phyloP scores from a whole-genome alignment of 2,888 invertebrate species.

The Quadriops clusia region DNA sequence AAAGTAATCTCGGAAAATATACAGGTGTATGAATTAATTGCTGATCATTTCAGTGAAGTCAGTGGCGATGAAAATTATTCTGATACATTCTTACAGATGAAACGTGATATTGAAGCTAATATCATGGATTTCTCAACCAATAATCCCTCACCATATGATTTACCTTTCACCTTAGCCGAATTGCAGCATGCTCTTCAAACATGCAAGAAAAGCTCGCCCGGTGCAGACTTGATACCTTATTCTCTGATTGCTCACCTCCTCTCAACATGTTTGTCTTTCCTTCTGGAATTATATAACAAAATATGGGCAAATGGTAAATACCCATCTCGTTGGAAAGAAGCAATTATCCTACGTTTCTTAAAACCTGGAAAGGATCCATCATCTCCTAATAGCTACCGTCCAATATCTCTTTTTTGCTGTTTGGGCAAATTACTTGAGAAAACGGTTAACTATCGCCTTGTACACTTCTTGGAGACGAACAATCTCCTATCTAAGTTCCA shows the following conservation, averaged over 20 bases:
- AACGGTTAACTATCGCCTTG: slow-evolving; percentile 1
- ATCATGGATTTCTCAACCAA: too few species aligned
- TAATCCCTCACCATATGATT: too few species aligned
- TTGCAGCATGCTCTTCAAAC: background rate
- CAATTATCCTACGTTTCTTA: slow-evolving; percentile 1
- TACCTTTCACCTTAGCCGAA: slow-evolving; percentile 1
- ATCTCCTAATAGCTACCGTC: background rate
- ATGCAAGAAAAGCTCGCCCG: background rate
- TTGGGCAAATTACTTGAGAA: slow-evolving; percentile 4
- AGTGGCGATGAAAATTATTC: too few species aligned
- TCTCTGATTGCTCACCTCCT: background rate
- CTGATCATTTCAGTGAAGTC: too few species aligned
- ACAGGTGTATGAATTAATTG: too few species aligned
- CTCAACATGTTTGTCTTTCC: background rate
- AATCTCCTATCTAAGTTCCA: background rate
- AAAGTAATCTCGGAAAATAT: too few species aligned
- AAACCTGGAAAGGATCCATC: slow-evolving; percentile 1
- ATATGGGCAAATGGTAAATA: background rate
- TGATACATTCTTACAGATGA: too few species aligned
- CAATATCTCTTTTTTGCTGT: slow-evolving; percentile 1
- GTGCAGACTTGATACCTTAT: background rate
- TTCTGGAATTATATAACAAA: slow-evolving; percentile 1
- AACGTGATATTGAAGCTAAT: too few species aligned
- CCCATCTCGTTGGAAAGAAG: slow-evolving; percentile 1
- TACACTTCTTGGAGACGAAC: slow-evolving; percentile 1